Evolutionary conservation across 2,888 invertebrate species (phyloP).

Genomic region (Volucella zonaria): DNA sequence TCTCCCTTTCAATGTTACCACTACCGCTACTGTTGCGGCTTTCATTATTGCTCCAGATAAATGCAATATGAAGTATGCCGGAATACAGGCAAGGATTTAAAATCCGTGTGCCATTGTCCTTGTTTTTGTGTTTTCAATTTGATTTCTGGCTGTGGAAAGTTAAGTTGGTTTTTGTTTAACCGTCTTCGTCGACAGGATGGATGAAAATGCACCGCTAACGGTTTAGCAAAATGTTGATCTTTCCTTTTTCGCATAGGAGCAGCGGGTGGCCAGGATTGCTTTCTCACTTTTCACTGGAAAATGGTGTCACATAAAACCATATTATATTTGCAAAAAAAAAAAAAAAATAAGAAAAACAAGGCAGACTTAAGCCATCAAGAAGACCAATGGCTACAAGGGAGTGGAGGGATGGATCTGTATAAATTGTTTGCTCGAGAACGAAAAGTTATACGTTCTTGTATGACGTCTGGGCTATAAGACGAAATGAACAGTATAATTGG

Average conservation of each 20-base stretch:
- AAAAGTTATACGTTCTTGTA: not conserved
- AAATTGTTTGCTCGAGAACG: constrained; percentile 1
- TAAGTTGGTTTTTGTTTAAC: constrained; percentile 36
- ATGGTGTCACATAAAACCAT: constrained; percentile 61
- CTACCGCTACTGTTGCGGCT: constrained; percentile 48
- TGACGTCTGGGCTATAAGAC: not conserved
- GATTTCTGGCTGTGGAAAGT: constrained; percentile 42
- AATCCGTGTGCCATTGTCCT: constrained; percentile 49
- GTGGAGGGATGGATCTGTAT: not conserved
- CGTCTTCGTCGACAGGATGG: constrained; percentile 14
- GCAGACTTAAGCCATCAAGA: not conserved
- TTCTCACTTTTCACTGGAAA: constrained; percentile 14
- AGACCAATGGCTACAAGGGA: not conserved
- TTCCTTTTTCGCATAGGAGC: constrained; percentile 7
- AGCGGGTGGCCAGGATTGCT: constrained; percentile 20
- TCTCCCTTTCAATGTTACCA: not conserved
- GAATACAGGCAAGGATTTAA: constrained; percentile 20
- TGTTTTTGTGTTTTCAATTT: constrained; percentile 45
- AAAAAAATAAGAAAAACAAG: not conserved
- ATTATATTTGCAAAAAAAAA: constrained; percentile 35
- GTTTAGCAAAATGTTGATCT: constrained; percentile 30
- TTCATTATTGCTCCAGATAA: constrained; percentile 63
- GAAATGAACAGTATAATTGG: constrained; percentile 19
- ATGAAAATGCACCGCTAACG: constrained; percentile 16
- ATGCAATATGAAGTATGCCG: constrained; percentile 61